Evolutionary conservation across 2,888 invertebrate genomes (phyloP), one percentile per base, ranked within the genome.

Genomic region (Drosophila pseudotalamancana): DNA sequence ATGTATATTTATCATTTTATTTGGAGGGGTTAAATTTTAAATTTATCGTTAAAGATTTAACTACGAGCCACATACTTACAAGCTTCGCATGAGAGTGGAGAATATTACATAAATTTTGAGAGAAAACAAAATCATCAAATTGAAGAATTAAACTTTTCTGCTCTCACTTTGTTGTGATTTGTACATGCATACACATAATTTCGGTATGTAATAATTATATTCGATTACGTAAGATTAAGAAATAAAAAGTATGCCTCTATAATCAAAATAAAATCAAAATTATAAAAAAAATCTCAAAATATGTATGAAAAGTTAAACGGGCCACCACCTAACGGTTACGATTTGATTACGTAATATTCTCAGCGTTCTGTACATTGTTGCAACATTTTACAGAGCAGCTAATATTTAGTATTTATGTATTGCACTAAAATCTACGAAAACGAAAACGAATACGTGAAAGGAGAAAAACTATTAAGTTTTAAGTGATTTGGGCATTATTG

Each of bases 371-470:
- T 64, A 53, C 43, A 56, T 65, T 54, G 46, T 80, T 78, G 86
- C 84, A 87, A 76, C 89, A 82, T 83, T 87, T 88, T 82, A 88
- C 77, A 82, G 79, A 87, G 57, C 68, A 73, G 56, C 85, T 70
- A 49, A 53, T 68, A 79, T 82, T 78, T 79, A 88, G 89, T 86
- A 75, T 49, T 49, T 65, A 71, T 53, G 31, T 56, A 56, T 63
- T 76, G 63, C 73, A 64, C 65, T 62, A 69, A 69, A 64, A 46
- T 64, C 50, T 72, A 64, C 51, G 39, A 56, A 59, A 42, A 54
- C n/a, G n/a, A n/a, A n/a, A n/a, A n/a, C n/a, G n/a, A n/a, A n/a
- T n/a, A 50, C 31, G 18, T 42, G 31, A 45, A 21, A 68, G 43
- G 34, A 31, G 42, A 51, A 45, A 37, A 50, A 50, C 53, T 69